Percentiles rank a stretch among this genome's conserved stretches.
phyloP scores from a whole-genome alignment of 2,113 vertebrate genomes.

The Oreochromis spilurus region DNA sequence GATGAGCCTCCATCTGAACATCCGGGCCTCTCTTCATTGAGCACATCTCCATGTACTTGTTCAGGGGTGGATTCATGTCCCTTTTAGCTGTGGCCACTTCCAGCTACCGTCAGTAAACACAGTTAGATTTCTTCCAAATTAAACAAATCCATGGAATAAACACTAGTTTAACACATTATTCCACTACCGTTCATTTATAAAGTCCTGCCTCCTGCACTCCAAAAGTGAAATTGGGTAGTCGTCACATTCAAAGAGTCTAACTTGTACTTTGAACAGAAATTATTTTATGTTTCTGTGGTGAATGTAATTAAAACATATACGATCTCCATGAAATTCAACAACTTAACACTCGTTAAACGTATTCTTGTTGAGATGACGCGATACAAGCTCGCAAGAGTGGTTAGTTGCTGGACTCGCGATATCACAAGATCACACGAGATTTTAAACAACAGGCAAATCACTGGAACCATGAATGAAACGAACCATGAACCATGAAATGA shows the following conservation, averaged over 20 bases:
- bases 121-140: background rate
- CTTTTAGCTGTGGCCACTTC: conserved; percentile 93
- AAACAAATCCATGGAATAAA: background rate
- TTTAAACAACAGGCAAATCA: background rate
- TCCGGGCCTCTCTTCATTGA: conserved; percentile 96
- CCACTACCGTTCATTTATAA: background rate
- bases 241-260: background rate
- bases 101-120: conserved; percentile 66
- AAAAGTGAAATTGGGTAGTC: background rate
- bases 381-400: background rate
- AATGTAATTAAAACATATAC: background rate
- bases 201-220: background rate
- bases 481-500: no score
- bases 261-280: background rate
- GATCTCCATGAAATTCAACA: background rate
- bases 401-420: background rate
- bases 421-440: background rate
- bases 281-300: background rate
- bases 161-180: background rate
- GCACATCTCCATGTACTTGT: conserved; percentile 99
- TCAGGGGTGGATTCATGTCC: conserved; percentile 93
- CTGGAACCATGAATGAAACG: background rate
- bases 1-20: conserved; percentile 95
- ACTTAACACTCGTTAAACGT: background rate
- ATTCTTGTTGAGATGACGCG: background rate